Evolutionary conservation across 2,113 vertebrate species (phyloP), one percentile per base, ranked within the genome.

Genomic region (Monarcha castaneiventris): DNA sequence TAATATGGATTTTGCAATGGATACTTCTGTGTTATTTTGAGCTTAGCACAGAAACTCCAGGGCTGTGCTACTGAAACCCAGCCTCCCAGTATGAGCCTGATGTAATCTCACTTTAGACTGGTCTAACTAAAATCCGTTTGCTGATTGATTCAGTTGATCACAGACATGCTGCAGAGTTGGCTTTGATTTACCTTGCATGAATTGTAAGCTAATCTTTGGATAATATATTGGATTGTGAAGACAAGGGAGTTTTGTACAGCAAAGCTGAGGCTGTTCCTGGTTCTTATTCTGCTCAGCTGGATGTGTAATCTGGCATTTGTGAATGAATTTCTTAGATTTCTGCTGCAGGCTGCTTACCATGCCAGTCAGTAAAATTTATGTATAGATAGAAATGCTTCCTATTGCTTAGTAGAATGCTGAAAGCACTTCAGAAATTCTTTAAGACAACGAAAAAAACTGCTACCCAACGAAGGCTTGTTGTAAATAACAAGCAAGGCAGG

Each of bases 21-120:
- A n/a, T 89, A n/a, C 63, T 73, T 86, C 15, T 73, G n/a, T 49
- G 67, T 41, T 84, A 37, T 15, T 74, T 62, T 85, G 59, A 62
- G 25, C 4, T 78, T 91, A 61, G 62, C 20, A n/a, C 37, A 61
- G 78, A 39, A 76, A 41, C 58, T 87, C 15, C 17, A 61, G 82
- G 66, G 73, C 41, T 37, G n/a, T 82, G 71, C 67, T 85, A 1
- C 51, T 73, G 67, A 93, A 93, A 64, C 41, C 22, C 54, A 58
- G 41, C 13, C 73, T 83, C 89, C 89, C 63, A 44, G 44, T 35
- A 26, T 69, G 67, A 85, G 46, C 55, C 82, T 76, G 2, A 35
- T 30, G 33, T 91, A 63, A 90, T 85, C 71, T 91, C 71, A 21
- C 68, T 94, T 95, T 85, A 87, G 85, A 59, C 67, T 72, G 29